Base-by-base conservation (phyloP, 2,797 vertebrate genomes). In the Phrynocephalus vlangalii region DNA sequence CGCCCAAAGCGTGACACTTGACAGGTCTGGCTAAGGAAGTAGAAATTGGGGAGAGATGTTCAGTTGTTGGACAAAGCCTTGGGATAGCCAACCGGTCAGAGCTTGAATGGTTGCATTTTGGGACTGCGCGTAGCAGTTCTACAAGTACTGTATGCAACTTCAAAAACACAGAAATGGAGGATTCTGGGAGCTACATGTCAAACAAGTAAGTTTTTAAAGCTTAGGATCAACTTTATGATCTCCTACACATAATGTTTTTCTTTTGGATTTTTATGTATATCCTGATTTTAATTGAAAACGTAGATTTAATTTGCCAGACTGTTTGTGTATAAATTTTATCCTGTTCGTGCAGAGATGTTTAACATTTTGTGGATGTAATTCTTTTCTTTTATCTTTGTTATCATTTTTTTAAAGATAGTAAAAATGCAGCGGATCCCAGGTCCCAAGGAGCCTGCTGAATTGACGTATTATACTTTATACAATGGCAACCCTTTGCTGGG, bases 391-490 rank as follows among this genome's bases (percentile, higher is more conserved):
- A 1, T 85, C 11, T 86, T 0, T 73, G 48, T 73, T 60, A 56
- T 92, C 63, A 92, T 87, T 63, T 72, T 89, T 18, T 6, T 7
- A 91, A 94, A 99, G 98, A 99, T 99, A 98, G 98, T 99, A 87
- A 98, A 97, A 96, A 98, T 99, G 92, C 98, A 98, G 22, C 97
- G 98, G 76, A 96, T 98, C 50, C 95, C 97, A 1, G 99, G 98
- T 83, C 94, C 97, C 7, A 99, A 98, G 96, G 98, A 98, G 92
- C 98, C 98, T 0, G 98, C 98, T 33, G 98, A 99, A 94, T 97
- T 99, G 96, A 99, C 98, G 2, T 99, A 99, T 95, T 99, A 99
- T 10, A 97, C 98, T 26, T 96, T 99, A 79, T 96, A 98, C 94
- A 98, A 98, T 0, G 98, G 98, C 75, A 93, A 96, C 52, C 98